Evolutionary conservation across 2,113 vertebrate species (phyloP).

Genomic region (Prunella fulvescens): DNA sequence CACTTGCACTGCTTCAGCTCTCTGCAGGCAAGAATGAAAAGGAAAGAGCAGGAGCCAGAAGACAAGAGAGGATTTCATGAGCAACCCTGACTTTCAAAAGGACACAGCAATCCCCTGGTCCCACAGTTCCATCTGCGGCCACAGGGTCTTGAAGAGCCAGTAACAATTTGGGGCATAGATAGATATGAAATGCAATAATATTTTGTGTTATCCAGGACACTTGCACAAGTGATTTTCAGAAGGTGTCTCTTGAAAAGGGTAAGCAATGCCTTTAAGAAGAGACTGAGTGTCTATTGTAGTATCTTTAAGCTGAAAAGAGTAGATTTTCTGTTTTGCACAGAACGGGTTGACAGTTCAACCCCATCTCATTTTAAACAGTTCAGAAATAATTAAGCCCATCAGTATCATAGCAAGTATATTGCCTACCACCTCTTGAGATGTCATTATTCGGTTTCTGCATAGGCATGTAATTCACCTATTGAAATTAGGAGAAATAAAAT

Average conservation of each 20-base stretch:
- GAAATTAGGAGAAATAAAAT: background rate
- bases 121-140: background rate
- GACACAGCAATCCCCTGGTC: background rate
- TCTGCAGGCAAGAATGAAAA: background rate
- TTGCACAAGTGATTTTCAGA: background rate
- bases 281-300: background rate
- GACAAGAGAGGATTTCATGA: background rate
- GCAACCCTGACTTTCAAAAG: background rate
- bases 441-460: background rate
- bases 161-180: background rate
- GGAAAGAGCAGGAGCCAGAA: background rate
- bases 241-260: background rate
- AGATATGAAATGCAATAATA: background rate
- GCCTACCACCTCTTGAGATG: background rate
- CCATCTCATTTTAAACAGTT: background rate
- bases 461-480: background rate
- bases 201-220: background rate
- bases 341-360: background rate
- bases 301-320: background rate
- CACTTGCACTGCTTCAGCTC: background rate
- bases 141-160: background rate
- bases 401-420: background rate
- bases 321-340: background rate
- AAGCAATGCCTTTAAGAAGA: background rate
- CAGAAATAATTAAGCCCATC: background rate